These are phyloP conservation scores for Hydrotaea cyrtoneurina DNA, from an alignment of 2,888 invertebrate species.

Conservation along the genomic window DNA sequence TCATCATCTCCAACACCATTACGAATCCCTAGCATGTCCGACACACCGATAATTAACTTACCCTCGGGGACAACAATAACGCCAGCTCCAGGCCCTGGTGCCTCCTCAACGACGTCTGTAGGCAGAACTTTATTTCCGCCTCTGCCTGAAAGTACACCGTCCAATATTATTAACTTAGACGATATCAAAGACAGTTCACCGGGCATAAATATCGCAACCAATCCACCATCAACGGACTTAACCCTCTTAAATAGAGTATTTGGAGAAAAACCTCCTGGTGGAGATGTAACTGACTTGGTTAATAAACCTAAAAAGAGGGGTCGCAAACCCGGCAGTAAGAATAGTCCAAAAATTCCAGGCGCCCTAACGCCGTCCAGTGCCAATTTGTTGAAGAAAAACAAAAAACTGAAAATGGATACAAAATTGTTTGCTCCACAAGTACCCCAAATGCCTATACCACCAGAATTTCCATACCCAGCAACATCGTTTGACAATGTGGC, in stretches of 20 bases:
- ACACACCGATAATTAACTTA: constrained; percentile 74
- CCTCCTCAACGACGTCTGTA: background rate
- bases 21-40: constrained; percentile 49
- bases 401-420: constrained; percentile 68
- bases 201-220: background rate
- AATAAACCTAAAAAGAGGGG: constrained; percentile 77
- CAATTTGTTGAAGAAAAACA: constrained; percentile 67
- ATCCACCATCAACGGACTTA: constrained; percentile 53
- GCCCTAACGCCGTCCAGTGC: constrained; percentile 19
- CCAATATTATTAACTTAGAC: constrained; percentile 56
- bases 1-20: constrained; percentile 60
- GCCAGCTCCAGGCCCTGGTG: constrained; percentile 70
- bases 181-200: constrained; percentile 56
- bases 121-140: constrained; percentile 54
- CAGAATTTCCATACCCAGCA: constrained; percentile 47
- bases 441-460: constrained; percentile 57
- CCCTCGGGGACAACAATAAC: constrained; percentile 80
- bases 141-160: background rate
- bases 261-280: constrained; percentile 50
- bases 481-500: constrained; percentile 54
- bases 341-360: constrained; percentile 69
- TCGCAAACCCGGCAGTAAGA: constrained; percentile 78
- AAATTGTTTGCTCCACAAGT: constrained; percentile 48
- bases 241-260: constrained; percentile 61
- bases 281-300: constrained; percentile 34